These are phyloP conservation scores for Thermophis baileyi DNA, from an alignment of 2,113 vertebrate species.

Conservation along the genomic window DNA sequence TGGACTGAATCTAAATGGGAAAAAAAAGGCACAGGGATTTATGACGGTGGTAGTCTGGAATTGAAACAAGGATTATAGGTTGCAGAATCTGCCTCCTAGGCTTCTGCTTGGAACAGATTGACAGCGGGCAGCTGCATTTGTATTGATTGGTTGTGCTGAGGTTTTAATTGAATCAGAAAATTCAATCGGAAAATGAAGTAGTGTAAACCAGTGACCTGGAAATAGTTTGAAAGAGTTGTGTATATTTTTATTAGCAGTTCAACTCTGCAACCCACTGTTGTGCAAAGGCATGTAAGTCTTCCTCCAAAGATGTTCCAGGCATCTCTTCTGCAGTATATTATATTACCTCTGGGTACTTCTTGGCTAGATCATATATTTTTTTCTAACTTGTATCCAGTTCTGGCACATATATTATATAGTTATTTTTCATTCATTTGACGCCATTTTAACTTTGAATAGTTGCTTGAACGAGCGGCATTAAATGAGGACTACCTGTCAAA, in stretches of 20 bases:
- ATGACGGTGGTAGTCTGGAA: background rate
- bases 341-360: background rate
- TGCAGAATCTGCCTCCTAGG: conserved; percentile 50
- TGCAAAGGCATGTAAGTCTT: conserved; percentile 15
- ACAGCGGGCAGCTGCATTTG: conserved; percentile 47
- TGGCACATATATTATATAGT: background rate
- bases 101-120: conserved; percentile 22
- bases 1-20: background rate
- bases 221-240: conserved; percentile 49
- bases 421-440: background rate
- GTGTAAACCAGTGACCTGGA: conserved; percentile 61
- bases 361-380: background rate
- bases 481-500: background rate
- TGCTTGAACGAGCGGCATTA: background rate
- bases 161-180: conserved; percentile 64
- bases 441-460: background rate
- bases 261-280: conserved; percentile 41
- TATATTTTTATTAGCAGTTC: conserved; percentile 23
- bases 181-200: conserved; percentile 51
- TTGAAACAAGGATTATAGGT: conserved; percentile 27
- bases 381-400: background rate
- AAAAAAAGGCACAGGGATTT: background rate
- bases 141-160: conserved; percentile 57
- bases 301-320: background rate
- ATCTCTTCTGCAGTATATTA: background rate